These are phyloP conservation scores for Anoplophora glabripennis DNA, from an alignment of 1,140 invertebrate species.

Conservation along the genomic window DNA sequence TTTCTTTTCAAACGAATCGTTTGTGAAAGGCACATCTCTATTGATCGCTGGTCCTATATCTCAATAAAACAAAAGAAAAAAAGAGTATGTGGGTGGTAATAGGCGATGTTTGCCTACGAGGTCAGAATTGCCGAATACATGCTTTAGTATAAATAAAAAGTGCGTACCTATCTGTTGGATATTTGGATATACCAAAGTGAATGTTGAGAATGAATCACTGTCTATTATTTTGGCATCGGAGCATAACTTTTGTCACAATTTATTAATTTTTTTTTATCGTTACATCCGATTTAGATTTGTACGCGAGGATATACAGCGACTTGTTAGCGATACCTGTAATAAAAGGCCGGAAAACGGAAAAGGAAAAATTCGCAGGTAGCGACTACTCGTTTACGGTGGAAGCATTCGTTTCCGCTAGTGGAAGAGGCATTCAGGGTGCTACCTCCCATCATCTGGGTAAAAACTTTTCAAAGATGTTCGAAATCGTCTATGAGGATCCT, in stretches of 20 bases:
- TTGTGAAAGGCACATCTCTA: no score
- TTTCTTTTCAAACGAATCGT: no score
- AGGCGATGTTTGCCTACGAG: no score
- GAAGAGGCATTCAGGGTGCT: slow-evolving; percentile 92
- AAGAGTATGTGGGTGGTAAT: no score
- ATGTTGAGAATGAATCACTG: no score
- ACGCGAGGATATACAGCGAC: slow-evolving; percentile 87
- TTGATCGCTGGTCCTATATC: no score
- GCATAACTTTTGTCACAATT: background rate
- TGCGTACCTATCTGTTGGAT: no score
- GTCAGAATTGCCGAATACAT: no score
- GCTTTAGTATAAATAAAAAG: no score
- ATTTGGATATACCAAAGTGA: no score
- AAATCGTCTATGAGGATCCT: slow-evolving; percentile 92
- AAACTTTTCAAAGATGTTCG: slow-evolving; percentile 99
- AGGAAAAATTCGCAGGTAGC: slow-evolving; percentile 99
- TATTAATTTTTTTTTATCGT: background rate
- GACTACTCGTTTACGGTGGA: slow-evolving; percentile 98
- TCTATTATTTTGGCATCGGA: no score
- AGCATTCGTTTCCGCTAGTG: slow-evolving; percentile 91
- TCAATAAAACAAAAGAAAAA: no score
- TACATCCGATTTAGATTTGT: slow-evolving; percentile 63
- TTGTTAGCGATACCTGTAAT: slow-evolving; percentile 94
- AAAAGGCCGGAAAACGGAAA: slow-evolving; percentile 94
- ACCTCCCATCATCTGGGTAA: slow-evolving; percentile 98